Evolutionary conservation across 2,113 vertebrate genomes (phyloP).

Genomic region (Ochotona princeps): DNA sequence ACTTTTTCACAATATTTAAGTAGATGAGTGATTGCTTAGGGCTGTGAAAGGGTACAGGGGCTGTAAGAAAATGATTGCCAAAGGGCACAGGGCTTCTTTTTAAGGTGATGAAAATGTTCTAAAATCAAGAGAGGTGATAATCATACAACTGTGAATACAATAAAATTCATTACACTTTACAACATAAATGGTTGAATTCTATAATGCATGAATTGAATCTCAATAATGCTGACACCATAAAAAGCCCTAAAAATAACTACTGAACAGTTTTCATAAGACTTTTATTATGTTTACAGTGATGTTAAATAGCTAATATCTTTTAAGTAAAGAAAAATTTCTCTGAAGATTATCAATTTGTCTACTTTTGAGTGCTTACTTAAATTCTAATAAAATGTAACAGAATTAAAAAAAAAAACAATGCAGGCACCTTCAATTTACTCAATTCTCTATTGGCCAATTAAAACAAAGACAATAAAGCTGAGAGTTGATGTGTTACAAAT

Average conservation of each 20-base stretch:
- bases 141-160: constrained; percentile 18
- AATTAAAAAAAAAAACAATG: no score
- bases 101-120: constrained; percentile 38
- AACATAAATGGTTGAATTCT: not conserved
- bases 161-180: constrained; percentile 36
- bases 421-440: no score
- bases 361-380: constrained; percentile 40
- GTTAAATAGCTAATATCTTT: constrained; percentile 31
- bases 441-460: no score
- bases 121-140: not conserved
- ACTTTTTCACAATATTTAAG: not conserved
- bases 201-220: no score
- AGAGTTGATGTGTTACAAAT: no score
- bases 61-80: not conserved
- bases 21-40: not conserved
- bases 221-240: constrained; percentile 9
- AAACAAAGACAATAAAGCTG: no score
- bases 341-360: constrained; percentile 34
- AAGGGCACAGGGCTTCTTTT: not conserved
- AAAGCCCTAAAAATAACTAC: constrained; percentile 3
- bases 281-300: constrained; percentile 51
- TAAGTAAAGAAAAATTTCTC: not conserved
- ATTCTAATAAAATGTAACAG: constrained; percentile 44
- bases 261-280: constrained; percentile 31
- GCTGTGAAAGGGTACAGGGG: not conserved